Base-by-base conservation (phyloP, 2,797 vertebrate species). In the Oceanodroma leucorhoa region DNA sequence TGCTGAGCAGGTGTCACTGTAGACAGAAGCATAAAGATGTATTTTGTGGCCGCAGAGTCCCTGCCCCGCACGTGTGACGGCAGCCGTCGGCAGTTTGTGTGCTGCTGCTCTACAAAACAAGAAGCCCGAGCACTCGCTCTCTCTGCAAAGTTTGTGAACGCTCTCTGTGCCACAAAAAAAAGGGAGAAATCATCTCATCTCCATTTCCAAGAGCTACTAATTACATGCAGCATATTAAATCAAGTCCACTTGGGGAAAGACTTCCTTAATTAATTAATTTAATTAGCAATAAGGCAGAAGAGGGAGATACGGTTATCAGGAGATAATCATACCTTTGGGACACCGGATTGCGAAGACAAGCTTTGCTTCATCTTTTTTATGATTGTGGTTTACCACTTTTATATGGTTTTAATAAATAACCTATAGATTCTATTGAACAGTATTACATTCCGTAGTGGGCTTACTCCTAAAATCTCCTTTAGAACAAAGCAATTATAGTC, bases 191-290 rank as follows among this genome's bases (percentile, higher is more conserved):
- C 29, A 89, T 86, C 89, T 97, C 84, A 94, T 97, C 96, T 97
- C 80, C 83, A 95, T 90, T 97, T 97, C 83, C 82, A 94, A 90
- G 96, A 83, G 83, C 79, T 95, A 50, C 46, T 97, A 97, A 98
- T 98, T 97, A 94, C 62, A 95, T 66, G 45, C 30, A 40, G 86
- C 82, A 94, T 85, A 97, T 97, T 97, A 97, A 98, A 97, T 97
- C 87, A 97, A 96, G 90, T 96, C 96, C 95, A 96, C 89, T 93
- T 97, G 95, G 94, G 97, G 83, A 97, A 97, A 97, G 92, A 73
- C 71, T 95, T 96, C 95, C 91, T 96, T 97, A 97, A 97, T 97
- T 97, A 97, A 98, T 98, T 98, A 97, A 98, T 98, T 97, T 97
- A 97, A 98, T 98, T 98, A 98, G 93, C 77, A 96, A 67, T 88